These are phyloP conservation scores for Gonioctena quinquepunctata DNA, from an alignment of 1,140 invertebrate genomes.

Conservation along the genomic window DNA sequence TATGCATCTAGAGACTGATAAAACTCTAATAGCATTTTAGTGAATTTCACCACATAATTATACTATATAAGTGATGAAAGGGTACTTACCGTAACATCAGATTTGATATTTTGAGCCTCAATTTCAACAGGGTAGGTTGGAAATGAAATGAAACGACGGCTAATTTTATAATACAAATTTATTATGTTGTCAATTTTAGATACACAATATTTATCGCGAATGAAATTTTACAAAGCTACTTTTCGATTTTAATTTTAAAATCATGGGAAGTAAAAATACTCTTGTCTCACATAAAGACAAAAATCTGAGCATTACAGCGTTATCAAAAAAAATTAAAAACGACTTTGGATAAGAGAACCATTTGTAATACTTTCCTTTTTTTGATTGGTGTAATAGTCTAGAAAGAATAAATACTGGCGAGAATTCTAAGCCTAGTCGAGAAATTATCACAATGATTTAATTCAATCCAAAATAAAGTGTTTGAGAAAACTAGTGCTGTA, in stretches of 20 bases:
- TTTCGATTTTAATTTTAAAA: conserved; percentile 36
- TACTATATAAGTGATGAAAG: too few relatives aligned
- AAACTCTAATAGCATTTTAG: too few relatives aligned
- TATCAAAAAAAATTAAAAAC: conserved; percentile 7
- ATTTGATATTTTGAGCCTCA: not conserved
- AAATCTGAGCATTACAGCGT: conserved; percentile 42
- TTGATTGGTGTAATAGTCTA: conserved; percentile 37
- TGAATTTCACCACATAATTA: too few relatives aligned
- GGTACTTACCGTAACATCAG: too few relatives aligned
- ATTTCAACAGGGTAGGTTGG: not conserved
- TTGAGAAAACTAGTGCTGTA: conserved; percentile 27
- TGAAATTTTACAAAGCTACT: conserved; percentile 55
- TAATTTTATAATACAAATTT: conserved; percentile 56
- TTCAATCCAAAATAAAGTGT: conserved; percentile 25
- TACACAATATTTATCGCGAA: conserved; percentile 55
- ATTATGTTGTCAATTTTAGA: conserved; percentile 53
- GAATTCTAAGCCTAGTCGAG: conserved; percentile 22
- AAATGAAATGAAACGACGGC: not conserved
- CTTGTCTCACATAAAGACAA: conserved; percentile 30
- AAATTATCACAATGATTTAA: conserved; percentile 36
- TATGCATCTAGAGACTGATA: too few relatives aligned
- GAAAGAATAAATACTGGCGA: conserved; percentile 29
- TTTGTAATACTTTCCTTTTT: conserved; percentile 1
- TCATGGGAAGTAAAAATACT: conserved; percentile 38
- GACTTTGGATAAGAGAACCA: not conserved